phyloP scores from a whole-genome alignment of 1,140 invertebrate genomes.

The Aradophagus sp. region DNA sequence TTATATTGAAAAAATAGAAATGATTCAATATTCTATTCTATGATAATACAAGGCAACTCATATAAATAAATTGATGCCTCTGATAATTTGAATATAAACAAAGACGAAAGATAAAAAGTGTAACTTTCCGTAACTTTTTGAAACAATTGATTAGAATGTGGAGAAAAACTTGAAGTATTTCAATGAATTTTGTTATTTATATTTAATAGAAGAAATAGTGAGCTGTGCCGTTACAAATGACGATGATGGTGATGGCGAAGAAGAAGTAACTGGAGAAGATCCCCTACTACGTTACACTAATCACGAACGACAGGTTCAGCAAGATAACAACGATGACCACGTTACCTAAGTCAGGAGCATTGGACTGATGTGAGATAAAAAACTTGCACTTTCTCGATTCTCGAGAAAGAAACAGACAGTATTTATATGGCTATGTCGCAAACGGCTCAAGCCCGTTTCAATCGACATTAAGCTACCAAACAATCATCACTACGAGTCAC shows the following conservation, averaged over 20 bases:
- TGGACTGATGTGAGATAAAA: constrained; percentile 46
- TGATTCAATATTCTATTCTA: no score
- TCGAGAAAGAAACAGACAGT: constrained; percentile 38
- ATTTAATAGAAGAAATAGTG: constrained; percentile 63
- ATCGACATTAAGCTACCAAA: constrained; percentile 29
- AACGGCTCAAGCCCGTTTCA: constrained; percentile 26
- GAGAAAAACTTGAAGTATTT: no score
- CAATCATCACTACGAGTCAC: constrained; percentile 31
- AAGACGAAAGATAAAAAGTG: no score
- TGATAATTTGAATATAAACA: no score
- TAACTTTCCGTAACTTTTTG: no score
- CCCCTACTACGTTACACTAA: constrained; percentile 70
- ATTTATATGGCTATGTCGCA: constrained; percentile 54
- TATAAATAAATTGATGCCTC: no score
- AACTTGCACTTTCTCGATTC: constrained; percentile 30
- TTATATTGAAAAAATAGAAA: no score
- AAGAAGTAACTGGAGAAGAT: constrained; percentile 61
- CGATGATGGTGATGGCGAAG: constrained; percentile 70
- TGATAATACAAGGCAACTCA: no score
- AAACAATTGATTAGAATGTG: no score
- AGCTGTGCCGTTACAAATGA: constrained; percentile 63
- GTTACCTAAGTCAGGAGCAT: constrained; percentile 50
- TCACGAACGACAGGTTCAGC: constrained; percentile 67
- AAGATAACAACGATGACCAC: constrained; percentile 43
- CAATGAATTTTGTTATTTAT: not conserved